phyloP scores from a whole-genome alignment of 2,888 invertebrate genomes.

The Periphyllus acericola region DNA sequence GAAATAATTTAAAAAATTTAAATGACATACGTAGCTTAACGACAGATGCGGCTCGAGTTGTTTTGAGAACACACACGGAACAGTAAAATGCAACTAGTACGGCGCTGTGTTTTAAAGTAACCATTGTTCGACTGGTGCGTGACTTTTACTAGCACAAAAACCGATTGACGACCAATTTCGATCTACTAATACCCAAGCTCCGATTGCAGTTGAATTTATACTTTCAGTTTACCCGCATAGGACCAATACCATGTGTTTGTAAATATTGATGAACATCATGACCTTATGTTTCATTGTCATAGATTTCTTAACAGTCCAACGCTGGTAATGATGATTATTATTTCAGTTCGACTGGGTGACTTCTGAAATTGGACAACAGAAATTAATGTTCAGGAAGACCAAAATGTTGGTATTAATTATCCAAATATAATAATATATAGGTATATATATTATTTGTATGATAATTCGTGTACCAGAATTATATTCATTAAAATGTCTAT shows the following conservation, averaged over 20 bases:
- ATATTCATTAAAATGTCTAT: background rate
- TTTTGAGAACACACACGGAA: slow-evolving; percentile 8
- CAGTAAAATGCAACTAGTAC: background rate
- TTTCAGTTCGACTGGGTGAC: background rate
- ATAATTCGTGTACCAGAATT: background rate
- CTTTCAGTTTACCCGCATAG: background rate
- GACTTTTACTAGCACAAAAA: background rate
- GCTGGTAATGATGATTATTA: slow-evolving; percentile 19
- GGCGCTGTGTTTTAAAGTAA: background rate
- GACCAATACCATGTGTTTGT: background rate
- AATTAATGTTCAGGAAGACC: slow-evolving; percentile 27
- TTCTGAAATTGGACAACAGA: slow-evolving; percentile 29
- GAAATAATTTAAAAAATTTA: background rate
- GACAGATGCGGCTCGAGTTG: background rate
- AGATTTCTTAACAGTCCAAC: background rate
- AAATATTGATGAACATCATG: slow-evolving; percentile 25
- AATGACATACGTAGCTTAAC: slow-evolving; percentile 43
- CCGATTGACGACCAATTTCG: background rate
- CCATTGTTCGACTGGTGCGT: background rate
- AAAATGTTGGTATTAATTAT: background rate
- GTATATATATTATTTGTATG: background rate
- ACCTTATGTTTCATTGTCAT: slow-evolving; percentile 51
- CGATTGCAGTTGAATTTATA: slow-evolving; percentile 14
- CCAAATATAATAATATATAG: slow-evolving; percentile 3
- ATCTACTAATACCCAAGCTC: slow-evolving; percentile 3